These are phyloP conservation scores for Crambe crambe DNA, from an alignment of 37 sponge, comb jelly and placozoan genomes.

Conservation along the genomic window DNA sequence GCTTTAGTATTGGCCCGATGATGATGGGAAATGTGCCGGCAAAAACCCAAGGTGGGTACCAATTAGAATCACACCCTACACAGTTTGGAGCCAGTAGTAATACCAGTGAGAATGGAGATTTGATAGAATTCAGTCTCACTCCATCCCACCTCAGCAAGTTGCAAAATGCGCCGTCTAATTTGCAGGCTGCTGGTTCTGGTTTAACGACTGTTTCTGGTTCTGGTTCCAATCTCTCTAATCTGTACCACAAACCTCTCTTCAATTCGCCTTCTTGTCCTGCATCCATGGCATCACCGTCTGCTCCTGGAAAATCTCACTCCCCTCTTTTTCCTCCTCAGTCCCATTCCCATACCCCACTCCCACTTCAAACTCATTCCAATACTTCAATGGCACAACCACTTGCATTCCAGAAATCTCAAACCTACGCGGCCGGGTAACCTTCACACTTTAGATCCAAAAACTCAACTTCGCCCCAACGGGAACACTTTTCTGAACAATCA, in stretches of 20 bases:
- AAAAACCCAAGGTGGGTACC: not conserved
- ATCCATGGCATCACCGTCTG: not conserved
- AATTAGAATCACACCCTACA: too few relatives aligned
- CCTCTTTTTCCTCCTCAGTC: not conserved
- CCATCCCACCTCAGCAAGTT: not conserved
- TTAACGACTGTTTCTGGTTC: too few relatives aligned
- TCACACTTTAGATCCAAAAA: not conserved
- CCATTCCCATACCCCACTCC: not conserved
- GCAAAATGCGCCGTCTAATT: not conserved
- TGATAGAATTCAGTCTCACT: slow-evolving; percentile 18
- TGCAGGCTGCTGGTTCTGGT: not conserved
- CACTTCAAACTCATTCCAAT: not conserved
- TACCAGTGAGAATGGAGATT: not conserved
- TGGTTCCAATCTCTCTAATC: too few relatives aligned
- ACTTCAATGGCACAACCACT: not conserved
- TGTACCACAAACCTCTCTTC: too few relatives aligned
- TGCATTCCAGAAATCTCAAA: not conserved
- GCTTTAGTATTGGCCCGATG: not conserved
- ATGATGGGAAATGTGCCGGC: not conserved
- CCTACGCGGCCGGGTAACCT: not conserved
- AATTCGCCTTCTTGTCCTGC: not conserved
- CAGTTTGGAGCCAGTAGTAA: not conserved
- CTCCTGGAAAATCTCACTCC: not conserved
- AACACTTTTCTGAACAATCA: slow-evolving; percentile 1
- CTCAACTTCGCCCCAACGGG: slow-evolving; percentile 2